These are phyloP conservation scores for Aselliscus stoliczkanus DNA, from an alignment of 2,797 vertebrate genomes.

Conservation along the genomic window DNA sequence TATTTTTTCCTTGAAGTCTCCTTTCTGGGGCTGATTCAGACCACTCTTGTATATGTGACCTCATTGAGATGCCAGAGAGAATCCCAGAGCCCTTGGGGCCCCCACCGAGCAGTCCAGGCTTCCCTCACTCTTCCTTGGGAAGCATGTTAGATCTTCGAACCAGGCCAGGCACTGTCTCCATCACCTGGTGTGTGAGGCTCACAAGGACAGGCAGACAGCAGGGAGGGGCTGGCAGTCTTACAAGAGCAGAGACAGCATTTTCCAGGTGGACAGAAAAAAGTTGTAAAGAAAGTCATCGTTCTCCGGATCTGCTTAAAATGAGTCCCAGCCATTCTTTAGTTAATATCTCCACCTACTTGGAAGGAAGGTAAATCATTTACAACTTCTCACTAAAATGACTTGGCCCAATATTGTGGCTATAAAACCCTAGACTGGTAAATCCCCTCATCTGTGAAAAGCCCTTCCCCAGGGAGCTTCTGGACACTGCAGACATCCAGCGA, in stretches of 20 bases:
- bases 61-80: not conserved
- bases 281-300: not conserved
- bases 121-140: not conserved
- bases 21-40: not conserved
- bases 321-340: not conserved
- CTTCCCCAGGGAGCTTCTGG: not conserved
- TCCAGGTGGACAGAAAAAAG: not conserved
- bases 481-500: not conserved
- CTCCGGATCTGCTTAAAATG: not conserved
- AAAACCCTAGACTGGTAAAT: slow-evolving; percentile 6
- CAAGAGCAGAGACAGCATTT: not conserved
- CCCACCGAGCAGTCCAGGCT: not conserved
- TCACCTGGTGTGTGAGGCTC: not conserved
- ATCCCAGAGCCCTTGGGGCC: not conserved
- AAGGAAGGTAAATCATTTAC: slow-evolving; percentile 46
- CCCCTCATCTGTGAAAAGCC: slow-evolving; percentile 37
- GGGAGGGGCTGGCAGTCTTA: not conserved
- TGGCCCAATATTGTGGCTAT: not conserved
- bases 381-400: slow-evolving; percentile 30
- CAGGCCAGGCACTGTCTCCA: not conserved
- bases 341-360: not conserved
- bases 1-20: not conserved
- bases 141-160: not conserved
- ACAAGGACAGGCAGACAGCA: not conserved
- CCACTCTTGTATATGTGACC: not conserved